Evolutionary conservation across 2,797 vertebrate species (phyloP).

Genomic region (Enteromius radiatus): DNA sequence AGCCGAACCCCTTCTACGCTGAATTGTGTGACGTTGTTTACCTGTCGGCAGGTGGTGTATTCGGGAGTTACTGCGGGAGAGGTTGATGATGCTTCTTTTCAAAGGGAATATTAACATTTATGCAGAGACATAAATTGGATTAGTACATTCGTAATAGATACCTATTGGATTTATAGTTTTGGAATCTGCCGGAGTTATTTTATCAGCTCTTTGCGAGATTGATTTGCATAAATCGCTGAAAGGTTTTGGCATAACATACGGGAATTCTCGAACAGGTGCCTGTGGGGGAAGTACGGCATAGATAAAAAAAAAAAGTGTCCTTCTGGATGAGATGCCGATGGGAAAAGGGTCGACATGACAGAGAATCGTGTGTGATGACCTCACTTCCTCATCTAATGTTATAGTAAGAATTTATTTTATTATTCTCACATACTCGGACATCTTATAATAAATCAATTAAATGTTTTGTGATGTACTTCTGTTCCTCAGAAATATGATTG

Average conservation of each 20-base stretch:
- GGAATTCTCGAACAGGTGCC: not conserved
- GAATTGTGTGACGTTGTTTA: slow-evolving; percentile 35
- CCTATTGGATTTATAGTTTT: not conserved
- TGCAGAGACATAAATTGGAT: not conserved
- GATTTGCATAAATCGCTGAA: slow-evolving; percentile 25
- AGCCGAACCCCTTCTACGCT: not conserved
- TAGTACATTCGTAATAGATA: too few relatives aligned
- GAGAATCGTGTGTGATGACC: not conserved
- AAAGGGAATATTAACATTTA: not conserved
- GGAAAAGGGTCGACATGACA: not conserved
- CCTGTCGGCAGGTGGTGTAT: slow-evolving; percentile 54
- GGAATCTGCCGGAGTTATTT: not conserved
- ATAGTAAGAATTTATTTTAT: slow-evolving; percentile 1
- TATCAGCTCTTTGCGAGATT: not conserved
- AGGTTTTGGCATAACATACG: not conserved
- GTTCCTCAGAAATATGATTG: not conserved
- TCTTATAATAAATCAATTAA: not conserved
- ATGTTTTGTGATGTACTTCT: not conserved
- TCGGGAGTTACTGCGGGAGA: not conserved
- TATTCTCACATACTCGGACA: not conserved
- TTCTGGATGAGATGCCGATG: not conserved
- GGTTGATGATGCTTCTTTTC: not conserved
- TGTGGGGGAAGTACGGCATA: not conserved
- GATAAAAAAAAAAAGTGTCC: not conserved
- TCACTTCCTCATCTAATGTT: not conserved